Evolutionary conservation across 2,797 vertebrate genomes (phyloP), one percentile per base, ranked within the genome.

Genomic region (Hoplostethus mediterraneus): DNA sequence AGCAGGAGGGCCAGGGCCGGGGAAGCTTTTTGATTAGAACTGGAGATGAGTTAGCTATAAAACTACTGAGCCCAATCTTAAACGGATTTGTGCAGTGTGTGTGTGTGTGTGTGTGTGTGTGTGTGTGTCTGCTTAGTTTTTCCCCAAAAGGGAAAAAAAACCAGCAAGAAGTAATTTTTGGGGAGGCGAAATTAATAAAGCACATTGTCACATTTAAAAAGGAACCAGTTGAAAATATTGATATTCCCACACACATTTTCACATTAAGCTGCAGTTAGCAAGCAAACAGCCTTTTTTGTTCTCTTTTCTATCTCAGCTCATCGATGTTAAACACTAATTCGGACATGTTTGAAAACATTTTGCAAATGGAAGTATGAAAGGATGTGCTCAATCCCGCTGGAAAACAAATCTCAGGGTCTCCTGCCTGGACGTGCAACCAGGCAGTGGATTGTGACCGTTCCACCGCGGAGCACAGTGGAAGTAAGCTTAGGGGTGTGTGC

Each of bases 21-120:
- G 82, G 87, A 92, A 85, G 85, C 87, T 82, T 88, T 93, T 89
- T 92, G 90, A 93, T 93, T 93, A 92, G 90, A 90, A 89, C 71
- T 84, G 88, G 83, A 86, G 87, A 92, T 89, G 88, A 87, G 85
- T 87, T 87, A 45, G 87, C 91, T 65, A 90, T 93, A 89, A 92
- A 91, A 88, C 90, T 76, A 90, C 56, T 81, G 87, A 91, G 87
- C 82, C 85, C 79, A 81, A 65, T 74, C 75, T 58, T 63, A 49
- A 45, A 63, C 65, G 77, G 75, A 83, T 71, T 77, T 76, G 75
- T 53, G 65, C 73, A 63, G 77, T 9, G 65, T 48, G 67, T 52
- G 65, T 71, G 72, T 65, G 69, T 30, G 64, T 55, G 53, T 45
- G 40, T 45, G 61, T 33, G 65, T 71, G 72, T 65, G 69, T 30